These are phyloP conservation scores for Phengaris alcon DNA, from an alignment of 2,888 invertebrate genomes.

Conservation along the genomic window DNA sequence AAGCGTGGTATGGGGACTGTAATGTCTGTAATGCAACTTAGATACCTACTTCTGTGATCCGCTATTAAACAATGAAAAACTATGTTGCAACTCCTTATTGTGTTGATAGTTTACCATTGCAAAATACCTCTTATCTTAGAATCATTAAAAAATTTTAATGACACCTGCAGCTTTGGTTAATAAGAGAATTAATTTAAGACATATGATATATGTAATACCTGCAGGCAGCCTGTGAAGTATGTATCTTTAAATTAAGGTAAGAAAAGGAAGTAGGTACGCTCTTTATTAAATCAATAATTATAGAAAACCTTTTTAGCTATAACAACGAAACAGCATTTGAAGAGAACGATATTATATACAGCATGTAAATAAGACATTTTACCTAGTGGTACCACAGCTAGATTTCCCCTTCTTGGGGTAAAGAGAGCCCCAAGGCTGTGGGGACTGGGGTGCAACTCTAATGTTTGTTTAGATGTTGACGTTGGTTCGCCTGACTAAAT, in stretches of 20 bases:
- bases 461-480: slow-evolving; percentile 16
- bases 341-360: too few species aligned
- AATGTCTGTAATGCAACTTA: background rate
- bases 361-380: background rate
- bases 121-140: background rate
- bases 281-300: too few species aligned
- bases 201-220: too few species aligned
- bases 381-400: background rate
- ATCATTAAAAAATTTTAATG: background rate
- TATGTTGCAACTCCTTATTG: slow-evolving; percentile 15
- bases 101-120: slow-evolving; percentile 11
- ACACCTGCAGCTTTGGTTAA: background rate
- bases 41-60: slow-evolving; percentile 12
- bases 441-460: background rate
- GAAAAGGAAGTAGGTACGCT: too few species aligned
- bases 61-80: slow-evolving; percentile 2
- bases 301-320: too few species aligned
- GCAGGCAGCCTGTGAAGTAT: too few species aligned
- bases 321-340: too few species aligned
- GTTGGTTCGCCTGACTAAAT: slow-evolving; percentile 1
- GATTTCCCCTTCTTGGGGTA: background rate
- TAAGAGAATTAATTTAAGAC: background rate
- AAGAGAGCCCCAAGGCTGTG: background rate
- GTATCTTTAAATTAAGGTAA: too few species aligned
- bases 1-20: background rate